These are phyloP conservation scores for Ianthella basta DNA, from an alignment of 37 sponge, comb jelly and placozoan genomes.

Conservation along the genomic window DNA sequence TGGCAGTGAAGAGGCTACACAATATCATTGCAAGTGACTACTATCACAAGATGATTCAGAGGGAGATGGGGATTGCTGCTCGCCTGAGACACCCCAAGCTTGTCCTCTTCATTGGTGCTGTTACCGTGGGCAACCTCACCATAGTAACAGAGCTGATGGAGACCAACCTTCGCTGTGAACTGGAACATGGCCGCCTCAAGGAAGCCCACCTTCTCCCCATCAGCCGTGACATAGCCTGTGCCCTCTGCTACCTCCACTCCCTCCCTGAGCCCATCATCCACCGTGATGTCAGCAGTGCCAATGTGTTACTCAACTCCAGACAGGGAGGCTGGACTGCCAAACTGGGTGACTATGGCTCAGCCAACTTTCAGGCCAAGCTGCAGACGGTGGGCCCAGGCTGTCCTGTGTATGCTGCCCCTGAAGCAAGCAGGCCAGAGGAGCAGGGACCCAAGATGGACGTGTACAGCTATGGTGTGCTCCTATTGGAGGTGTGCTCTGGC, in stretches of 20 bases:
- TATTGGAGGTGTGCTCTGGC: slow-evolving; percentile 8
- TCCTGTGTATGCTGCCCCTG: slow-evolving; percentile 66
- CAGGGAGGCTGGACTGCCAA: slow-evolving; percentile 60
- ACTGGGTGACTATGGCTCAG: slow-evolving; percentile 71
- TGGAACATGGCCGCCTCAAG: neutral
- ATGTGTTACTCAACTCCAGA: slow-evolving; percentile 49
- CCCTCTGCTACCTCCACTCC: slow-evolving; percentile 70
- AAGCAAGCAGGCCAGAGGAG: neutral
- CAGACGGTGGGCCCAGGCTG: slow-evolving; percentile 47
- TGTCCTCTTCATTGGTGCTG: too few species aligned
- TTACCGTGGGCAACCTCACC: too few species aligned
- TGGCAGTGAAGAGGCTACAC: too few species aligned
- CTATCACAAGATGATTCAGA: too few species aligned
- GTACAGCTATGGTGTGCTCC: slow-evolving; percentile 17
- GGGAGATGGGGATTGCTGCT: too few species aligned
- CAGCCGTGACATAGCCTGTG: slow-evolving; percentile 51
- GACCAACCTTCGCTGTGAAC: slow-evolving; percentile 39
- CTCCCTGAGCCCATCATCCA: slow-evolving; percentile 73
- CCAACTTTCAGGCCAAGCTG: slow-evolving; percentile 15
- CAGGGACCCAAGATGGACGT: slow-evolving; percentile 3
- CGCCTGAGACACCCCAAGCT: too few species aligned
- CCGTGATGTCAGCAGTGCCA: slow-evolving; percentile 69
- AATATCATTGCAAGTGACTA: too few species aligned
- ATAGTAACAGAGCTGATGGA: slow-evolving; percentile 78
- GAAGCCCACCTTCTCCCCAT: slow-evolving; percentile 13